Conservation (phyloP, 1,140 invertebrate genomes). For the Drosophila santomea region DNA sequence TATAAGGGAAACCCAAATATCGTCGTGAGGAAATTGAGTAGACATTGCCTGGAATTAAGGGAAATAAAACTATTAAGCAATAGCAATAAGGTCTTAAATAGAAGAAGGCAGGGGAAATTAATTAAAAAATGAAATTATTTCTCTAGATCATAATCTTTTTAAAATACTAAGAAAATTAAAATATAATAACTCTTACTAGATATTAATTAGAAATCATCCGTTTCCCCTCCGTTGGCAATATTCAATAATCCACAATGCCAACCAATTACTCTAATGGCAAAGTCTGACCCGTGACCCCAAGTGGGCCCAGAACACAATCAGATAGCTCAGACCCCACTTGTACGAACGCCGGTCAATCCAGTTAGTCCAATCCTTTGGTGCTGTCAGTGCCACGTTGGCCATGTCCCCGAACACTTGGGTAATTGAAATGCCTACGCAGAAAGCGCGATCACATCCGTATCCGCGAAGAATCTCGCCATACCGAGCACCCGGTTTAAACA, state of each 20-base stretch:
- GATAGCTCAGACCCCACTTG: slow-evolving; percentile 41
- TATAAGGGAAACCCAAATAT: neutral
- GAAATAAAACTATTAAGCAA: neutral
- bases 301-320: slow-evolving; percentile 25
- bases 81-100: neutral
- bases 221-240: slow-evolving; percentile 15
- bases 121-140: no score
- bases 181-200: neutral
- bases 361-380: slow-evolving; percentile 22
- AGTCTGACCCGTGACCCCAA: slow-evolving; percentile 11
- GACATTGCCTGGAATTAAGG: neutral
- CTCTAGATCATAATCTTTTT: no score
- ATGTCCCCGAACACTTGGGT: slow-evolving; percentile 75
- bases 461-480: slow-evolving; percentile 41
- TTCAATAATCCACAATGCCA: slow-evolving; percentile 28
- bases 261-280: slow-evolving; percentile 67
- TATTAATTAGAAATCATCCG: neutral
- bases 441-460: slow-evolving; percentile 27
- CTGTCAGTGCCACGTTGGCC: slow-evolving; percentile 53
- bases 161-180: neutral
- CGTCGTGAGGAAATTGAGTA: neutral
- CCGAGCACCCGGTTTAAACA: slow-evolving; percentile 1
- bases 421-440: slow-evolving; percentile 61
- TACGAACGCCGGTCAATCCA: slow-evolving; percentile 15
- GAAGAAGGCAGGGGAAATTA: no score